Percentiles rank a stretch among this genome's conserved stretches.
Evolutionary conservation across 2,888 invertebrate genomes (phyloP).

Genomic region (Lasioglossum lativentre): DNA sequence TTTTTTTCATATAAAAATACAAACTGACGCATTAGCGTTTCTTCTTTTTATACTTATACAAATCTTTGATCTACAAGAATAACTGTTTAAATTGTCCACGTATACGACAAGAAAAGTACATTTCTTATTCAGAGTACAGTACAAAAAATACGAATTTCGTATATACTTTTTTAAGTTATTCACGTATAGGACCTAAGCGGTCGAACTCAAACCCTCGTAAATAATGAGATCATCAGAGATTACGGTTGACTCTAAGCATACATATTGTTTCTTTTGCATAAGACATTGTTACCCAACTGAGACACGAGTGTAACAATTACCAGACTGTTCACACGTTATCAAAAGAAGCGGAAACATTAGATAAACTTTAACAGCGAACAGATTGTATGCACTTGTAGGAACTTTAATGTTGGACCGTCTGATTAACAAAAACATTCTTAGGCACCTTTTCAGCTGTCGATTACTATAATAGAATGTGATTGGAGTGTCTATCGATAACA

Average conservation of each 20-base stretch:
- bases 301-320: conserved; percentile 8
- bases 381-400: conserved; percentile 6
- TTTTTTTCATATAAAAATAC: conserved; percentile 45
- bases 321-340: neutral
- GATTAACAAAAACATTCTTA: conserved; percentile 9
- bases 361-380: neutral
- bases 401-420: conserved; percentile 31
- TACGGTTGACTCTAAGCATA: conserved; percentile 5
- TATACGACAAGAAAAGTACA: neutral
- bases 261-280: neutral
- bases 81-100: conserved; percentile 11
- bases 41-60: conserved; percentile 22
- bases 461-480: neutral
- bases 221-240: conserved; percentile 30
- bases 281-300: neutral
- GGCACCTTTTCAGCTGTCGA: neutral
- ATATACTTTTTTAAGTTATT: conserved; percentile 52
- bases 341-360: neutral
- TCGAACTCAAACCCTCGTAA: conserved; percentile 10
- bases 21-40: conserved; percentile 29
- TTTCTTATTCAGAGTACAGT: conserved; percentile 9
- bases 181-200: neutral
- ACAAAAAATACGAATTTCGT: conserved; percentile 60
- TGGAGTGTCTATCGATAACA: neutral
- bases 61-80: conserved; percentile 41